Conservation (phyloP, 2,113 vertebrate genomes). For the Anarhynchus alexandrinus region DNA sequence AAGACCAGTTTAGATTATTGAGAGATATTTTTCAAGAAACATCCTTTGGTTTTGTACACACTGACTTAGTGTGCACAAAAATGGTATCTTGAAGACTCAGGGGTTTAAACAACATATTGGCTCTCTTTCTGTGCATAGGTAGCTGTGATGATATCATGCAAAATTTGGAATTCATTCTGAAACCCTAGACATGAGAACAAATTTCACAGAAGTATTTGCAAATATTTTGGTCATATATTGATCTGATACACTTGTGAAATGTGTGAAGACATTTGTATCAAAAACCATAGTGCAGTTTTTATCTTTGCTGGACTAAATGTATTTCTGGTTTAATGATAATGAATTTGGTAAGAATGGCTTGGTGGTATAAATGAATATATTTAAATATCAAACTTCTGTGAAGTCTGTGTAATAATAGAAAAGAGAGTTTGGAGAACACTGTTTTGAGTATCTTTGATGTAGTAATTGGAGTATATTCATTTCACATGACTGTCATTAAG, state of each 20-base stretch:
- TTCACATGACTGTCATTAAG: not conserved
- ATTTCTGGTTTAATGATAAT: not conserved
- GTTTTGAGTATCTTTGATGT: constrained; percentile 4
- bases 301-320: not conserved
- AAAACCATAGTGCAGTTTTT: not conserved
- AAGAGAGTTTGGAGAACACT: not conserved
- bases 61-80: not conserved
- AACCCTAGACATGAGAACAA: not conserved
- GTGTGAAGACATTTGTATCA: not conserved
- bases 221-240: not conserved
- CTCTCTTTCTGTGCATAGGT: not conserved
- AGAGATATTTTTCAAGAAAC: not conserved
- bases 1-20: not conserved
- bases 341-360: not conserved
- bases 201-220: not conserved
- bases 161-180: not conserved
- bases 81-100: not conserved
- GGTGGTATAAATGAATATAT: not conserved
- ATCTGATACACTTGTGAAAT: not conserved
- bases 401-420: not conserved
- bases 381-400: not conserved
- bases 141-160: not conserved
- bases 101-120: not conserved
- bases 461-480: not conserved
- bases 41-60: not conserved